Conservation (phyloP, 2,113 vertebrate species). For the Dipodomys stephensi region DNA sequence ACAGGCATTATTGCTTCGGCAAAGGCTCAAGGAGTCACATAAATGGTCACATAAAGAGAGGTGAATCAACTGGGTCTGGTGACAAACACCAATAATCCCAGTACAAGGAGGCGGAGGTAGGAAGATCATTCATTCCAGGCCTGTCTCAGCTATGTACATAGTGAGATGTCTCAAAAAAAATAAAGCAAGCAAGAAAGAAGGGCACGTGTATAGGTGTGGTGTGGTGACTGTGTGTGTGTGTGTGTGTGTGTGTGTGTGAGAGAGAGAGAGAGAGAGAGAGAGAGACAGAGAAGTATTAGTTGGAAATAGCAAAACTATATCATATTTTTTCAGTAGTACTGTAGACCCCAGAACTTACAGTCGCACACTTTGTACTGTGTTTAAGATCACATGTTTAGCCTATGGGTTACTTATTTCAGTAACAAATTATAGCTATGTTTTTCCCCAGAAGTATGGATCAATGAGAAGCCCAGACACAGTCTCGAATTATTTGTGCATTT, state of each 20-base stretch:
- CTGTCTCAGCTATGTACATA: too few species aligned
- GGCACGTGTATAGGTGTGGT: too few species aligned
- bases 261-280: constrained; percentile 27
- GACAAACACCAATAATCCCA: too few species aligned
- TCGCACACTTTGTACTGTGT: neutral
- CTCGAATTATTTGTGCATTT: constrained; percentile 12
- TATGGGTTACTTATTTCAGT: neutral
- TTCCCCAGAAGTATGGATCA: neutral
- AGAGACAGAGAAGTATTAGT: neutral
- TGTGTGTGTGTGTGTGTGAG: too few species aligned
- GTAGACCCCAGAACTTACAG: neutral
- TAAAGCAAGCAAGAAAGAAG: too few species aligned
- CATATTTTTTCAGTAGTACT: neutral
- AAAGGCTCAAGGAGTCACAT: neutral
- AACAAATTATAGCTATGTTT: neutral
- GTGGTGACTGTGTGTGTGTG: too few species aligned
- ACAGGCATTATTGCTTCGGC: neutral
- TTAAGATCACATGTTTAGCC: neutral
- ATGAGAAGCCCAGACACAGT: constrained; percentile 33
- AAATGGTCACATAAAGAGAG: constrained; percentile 29
- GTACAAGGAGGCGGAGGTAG: too few species aligned
- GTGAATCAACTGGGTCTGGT: neutral
- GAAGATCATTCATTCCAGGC: too few species aligned
- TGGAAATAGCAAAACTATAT: neutral
- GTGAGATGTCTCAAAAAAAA: too few species aligned